These are phyloP conservation scores for Bolborhynchus lineola DNA, from an alignment of 2,113 vertebrate genomes.

Conservation along the genomic window DNA sequence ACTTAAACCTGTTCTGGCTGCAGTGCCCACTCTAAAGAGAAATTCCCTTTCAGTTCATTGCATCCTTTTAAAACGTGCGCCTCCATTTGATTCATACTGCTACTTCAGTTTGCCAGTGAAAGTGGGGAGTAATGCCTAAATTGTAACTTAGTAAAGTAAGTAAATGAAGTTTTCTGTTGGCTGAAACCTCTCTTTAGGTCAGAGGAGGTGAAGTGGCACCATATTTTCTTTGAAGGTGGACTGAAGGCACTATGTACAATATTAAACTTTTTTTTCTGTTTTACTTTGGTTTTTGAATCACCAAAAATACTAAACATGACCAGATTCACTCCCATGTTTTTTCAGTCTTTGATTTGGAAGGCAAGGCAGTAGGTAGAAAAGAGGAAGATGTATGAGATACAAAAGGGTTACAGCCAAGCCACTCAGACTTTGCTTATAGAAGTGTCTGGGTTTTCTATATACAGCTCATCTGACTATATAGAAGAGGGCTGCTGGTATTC, in stretches of 20 bases:
- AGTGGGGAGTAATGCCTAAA: not conserved
- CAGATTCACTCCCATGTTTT: not conserved
- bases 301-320: not conserved
- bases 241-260: not conserved
- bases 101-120: not conserved
- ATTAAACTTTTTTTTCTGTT: not conserved
- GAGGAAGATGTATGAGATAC: not conserved
- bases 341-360: not conserved
- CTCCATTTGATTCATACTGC: rapidly evolving
- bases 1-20: not conserved
- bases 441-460: not conserved
- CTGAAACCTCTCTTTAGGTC: not conserved
- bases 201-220: not conserved
- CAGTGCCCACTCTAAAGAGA: not conserved
- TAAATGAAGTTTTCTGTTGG: not conserved
- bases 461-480: not conserved
- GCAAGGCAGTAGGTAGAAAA: not conserved
- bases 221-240: not conserved
- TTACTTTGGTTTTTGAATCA: not conserved
- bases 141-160: not conserved
- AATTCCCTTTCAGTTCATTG: not conserved
- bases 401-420: not conserved
- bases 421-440: not conserved
- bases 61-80: not conserved
- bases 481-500: not conserved